Percentiles rank a stretch among this genome's conserved stretches.
Evolutionary conservation across 2,797 vertebrate genomes (phyloP).

Genomic region (Falco rusticolus): DNA sequence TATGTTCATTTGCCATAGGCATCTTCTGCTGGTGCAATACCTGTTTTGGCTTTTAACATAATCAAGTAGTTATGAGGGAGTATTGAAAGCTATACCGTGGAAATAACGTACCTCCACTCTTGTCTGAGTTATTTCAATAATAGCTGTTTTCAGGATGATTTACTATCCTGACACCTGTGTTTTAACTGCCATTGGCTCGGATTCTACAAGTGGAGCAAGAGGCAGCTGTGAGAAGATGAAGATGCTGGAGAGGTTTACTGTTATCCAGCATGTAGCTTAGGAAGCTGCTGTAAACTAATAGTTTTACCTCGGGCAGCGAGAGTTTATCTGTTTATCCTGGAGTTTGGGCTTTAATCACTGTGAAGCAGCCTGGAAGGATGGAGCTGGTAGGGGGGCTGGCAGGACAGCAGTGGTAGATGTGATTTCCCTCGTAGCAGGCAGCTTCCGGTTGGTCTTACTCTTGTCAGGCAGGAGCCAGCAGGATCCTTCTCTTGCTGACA

Average conservation of each 20-base stretch:
- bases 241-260: neutral
- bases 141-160: neutral
- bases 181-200: neutral
- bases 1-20: neutral
- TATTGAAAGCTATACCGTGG: neutral
- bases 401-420: neutral
- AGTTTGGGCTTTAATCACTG: neutral
- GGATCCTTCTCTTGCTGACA: neutral
- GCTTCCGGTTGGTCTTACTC: neutral
- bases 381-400: neutral
- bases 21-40: neutral
- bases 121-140: neutral
- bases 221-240: neutral
- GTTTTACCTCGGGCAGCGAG: neutral
- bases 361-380: neutral
- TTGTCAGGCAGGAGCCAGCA: neutral
- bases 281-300: neutral
- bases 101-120: neutral
- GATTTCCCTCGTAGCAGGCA: neutral
- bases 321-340: neutral
- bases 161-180: neutral
- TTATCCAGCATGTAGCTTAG: neutral
- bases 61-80: neutral
- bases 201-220: neutral
- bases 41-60: slow-evolving; percentile 23